A percentile compares a stretch with the other conserved stretches of the same genome.
These are phyloP conservation scores for Drosophila aldrichi DNA, from an alignment of 2,888 invertebrate genomes.

Conservation along the genomic window DNA sequence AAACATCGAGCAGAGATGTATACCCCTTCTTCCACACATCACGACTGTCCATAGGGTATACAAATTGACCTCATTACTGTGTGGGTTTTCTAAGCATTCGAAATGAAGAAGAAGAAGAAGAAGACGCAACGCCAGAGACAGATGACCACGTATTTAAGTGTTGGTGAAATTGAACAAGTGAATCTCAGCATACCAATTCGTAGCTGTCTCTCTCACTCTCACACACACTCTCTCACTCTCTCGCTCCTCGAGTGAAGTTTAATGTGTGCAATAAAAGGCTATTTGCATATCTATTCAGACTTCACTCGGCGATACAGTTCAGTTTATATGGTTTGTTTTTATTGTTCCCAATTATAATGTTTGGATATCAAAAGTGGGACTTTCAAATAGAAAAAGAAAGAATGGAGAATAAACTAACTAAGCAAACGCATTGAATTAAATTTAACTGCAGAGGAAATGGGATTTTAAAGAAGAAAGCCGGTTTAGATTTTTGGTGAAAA, in stretches of 20 bases:
- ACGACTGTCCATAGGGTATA: constrained; percentile 40
- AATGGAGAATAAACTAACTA: constrained; percentile 1
- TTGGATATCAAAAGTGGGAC: neutral
- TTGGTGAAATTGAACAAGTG: constrained; percentile 40
- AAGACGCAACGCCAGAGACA: constrained; percentile 7
- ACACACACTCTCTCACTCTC: neutral
- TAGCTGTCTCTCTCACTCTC: neutral
- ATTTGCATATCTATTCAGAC: constrained; percentile 24
- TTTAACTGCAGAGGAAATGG: constrained; percentile 26
- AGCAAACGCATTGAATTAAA: constrained; percentile 15
- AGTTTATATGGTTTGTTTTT: constrained; percentile 10
- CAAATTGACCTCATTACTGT: constrained; percentile 69
- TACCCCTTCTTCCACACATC: constrained; percentile 7
- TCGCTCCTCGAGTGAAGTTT: neutral
- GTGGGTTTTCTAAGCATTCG: constrained; percentile 65
- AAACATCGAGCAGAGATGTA: neutral
- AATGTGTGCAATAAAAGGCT: constrained; percentile 10
- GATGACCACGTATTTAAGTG: constrained; percentile 46
- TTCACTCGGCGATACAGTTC: constrained; percentile 5
- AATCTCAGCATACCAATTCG: constrained; percentile 44
- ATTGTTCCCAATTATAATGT: constrained; percentile 14
- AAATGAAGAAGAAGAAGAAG: constrained; percentile 12
- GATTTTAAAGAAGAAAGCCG: constrained; percentile 33
- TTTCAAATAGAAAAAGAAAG: neutral
- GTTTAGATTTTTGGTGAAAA: constrained; percentile 48